Conservation (phyloP, 2,888 invertebrate species). For the Acrobasis suavella region DNA sequence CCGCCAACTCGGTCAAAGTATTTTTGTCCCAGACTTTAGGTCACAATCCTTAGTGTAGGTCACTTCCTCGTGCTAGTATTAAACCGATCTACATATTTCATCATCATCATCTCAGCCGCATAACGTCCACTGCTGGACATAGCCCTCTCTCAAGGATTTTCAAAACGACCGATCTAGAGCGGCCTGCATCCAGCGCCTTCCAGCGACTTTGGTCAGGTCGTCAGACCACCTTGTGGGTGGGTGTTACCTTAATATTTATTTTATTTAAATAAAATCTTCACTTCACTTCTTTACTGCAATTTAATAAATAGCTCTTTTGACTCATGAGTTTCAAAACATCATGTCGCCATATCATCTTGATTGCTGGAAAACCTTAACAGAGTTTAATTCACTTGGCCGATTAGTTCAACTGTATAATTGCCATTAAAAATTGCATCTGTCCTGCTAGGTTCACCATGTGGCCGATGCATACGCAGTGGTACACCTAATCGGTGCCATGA, state of each 20-base stretch:
- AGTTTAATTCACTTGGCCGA: constrained; percentile 48
- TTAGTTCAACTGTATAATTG: constrained; percentile 62
- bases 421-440: constrained; percentile 71
- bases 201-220: too few relatives aligned
- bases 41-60: constrained; percentile 35
- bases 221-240: too few relatives aligned
- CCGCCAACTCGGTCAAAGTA: constrained; percentile 70
- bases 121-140: too few relatives aligned
- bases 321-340: constrained; percentile 18
- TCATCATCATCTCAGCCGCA: too few relatives aligned
- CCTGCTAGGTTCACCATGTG: constrained; percentile 47
- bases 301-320: constrained; percentile 9
- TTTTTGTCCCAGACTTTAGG: constrained; percentile 52
- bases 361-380: constrained; percentile 51
- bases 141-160: too few relatives aligned
- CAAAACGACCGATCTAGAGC: too few relatives aligned
- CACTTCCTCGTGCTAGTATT: not conserved
- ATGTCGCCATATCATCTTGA: constrained; percentile 39
- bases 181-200: too few relatives aligned
- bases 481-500: constrained; percentile 43
- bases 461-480: constrained; percentile 60
- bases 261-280: not conserved
- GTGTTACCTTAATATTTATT: too few relatives aligned
- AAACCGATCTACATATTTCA: not conserved
- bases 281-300: not conserved